A percentile compares a stretch with the other conserved stretches of the same genome.
phyloP scores from a whole-genome alignment of 1,140 invertebrate species.

The Eupristina koningsbergeri region DNA sequence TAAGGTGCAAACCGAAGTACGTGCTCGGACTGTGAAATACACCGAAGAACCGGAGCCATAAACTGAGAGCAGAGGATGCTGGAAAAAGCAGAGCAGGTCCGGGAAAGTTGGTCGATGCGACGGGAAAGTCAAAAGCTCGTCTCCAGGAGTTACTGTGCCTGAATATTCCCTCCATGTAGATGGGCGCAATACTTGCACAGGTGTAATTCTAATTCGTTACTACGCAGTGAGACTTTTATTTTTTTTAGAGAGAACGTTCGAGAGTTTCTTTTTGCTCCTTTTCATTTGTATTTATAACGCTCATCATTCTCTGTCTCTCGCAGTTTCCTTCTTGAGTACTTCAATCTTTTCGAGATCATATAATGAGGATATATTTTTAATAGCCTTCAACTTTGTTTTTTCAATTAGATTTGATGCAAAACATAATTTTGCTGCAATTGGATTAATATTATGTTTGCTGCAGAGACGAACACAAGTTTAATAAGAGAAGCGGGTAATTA shows the following conservation, averaged over 20 bases:
- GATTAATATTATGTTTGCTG: neutral
- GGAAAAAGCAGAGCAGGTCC: neutral
- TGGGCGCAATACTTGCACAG: neutral
- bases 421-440: neutral
- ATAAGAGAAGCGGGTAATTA: neutral
- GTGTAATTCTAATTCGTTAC: constrained; percentile 37
- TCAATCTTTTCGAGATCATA: neutral
- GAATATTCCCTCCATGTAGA: too few relatives aligned
- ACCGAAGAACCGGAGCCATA: neutral
- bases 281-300: neutral
- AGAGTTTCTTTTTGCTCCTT: neutral
- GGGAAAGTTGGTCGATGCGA: neutral
- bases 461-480: neutral
- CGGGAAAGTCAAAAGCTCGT: constrained; percentile 5
- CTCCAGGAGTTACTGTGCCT: too few relatives aligned
- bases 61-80: neutral
- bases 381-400: neutral
- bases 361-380: neutral
- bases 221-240: neutral
- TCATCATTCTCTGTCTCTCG: neutral
- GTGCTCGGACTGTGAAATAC: constrained; percentile 25
- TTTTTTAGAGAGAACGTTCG: neutral
- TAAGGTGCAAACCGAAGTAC: constrained; percentile 45
- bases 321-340: neutral
- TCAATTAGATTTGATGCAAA: constrained; percentile 1